A percentile compares a stretch with the other conserved stretches of the same genome.
These are phyloP conservation scores for Argyresthia albistria DNA, from an alignment of 2,888 invertebrate genomes.

Conservation along the genomic window DNA sequence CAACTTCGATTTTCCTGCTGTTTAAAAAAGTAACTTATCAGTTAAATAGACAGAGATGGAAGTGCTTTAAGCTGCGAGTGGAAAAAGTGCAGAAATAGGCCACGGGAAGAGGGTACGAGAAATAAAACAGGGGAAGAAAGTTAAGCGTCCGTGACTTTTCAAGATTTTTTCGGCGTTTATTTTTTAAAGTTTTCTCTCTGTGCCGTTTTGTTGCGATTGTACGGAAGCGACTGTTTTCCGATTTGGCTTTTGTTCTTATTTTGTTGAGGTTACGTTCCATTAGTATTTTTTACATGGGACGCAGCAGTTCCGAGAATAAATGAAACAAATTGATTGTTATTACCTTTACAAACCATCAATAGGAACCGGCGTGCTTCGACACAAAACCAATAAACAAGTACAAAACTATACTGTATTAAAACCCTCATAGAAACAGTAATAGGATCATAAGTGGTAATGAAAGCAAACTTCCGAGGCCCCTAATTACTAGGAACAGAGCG, in stretches of 20 bases:
- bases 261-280: constrained; percentile 27
- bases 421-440: constrained; percentile 62
- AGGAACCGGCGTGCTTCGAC: constrained; percentile 8
- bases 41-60: constrained; percentile 46
- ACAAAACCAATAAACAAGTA: constrained; percentile 22
- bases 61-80: constrained; percentile 24
- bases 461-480: constrained; percentile 65
- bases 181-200: constrained; percentile 63
- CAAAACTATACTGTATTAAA: constrained; percentile 37
- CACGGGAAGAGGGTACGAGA: constrained; percentile 58
- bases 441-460: constrained; percentile 59
- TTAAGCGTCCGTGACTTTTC: constrained; percentile 74
- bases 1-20: constrained; percentile 66
- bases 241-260: constrained; percentile 52
- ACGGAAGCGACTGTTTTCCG: constrained; percentile 40
- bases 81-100: constrained; percentile 27
- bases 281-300: no score
- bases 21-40: constrained; percentile 70
- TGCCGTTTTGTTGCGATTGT: constrained; percentile 42
- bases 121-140: constrained; percentile 72
- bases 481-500: constrained; percentile 39
- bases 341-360: neutral
- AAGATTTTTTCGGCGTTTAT: constrained; percentile 68
- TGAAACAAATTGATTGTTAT: neutral
- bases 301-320: constrained; percentile 19